Evolutionary conservation across 2,797 vertebrate genomes (phyloP).

Genomic region (Poeciliopsis gracilis): DNA sequence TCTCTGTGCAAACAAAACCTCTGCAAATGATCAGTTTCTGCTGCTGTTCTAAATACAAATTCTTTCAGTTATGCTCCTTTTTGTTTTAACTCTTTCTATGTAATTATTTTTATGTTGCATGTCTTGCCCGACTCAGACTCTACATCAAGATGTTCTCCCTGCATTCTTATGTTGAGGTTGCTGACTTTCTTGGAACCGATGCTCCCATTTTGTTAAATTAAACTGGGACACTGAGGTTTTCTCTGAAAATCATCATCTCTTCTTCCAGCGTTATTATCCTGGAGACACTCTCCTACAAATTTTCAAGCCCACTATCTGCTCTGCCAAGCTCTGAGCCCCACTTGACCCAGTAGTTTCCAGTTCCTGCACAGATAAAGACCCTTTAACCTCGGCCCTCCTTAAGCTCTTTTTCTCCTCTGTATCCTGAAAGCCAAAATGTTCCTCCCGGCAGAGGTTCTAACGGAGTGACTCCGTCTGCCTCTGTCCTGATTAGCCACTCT

Average conservation of each 20-base stretch:
- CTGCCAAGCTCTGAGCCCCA: constrained; percentile 49
- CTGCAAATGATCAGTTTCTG: constrained; percentile 27
- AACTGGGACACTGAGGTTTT: constrained; percentile 42
- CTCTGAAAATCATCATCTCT: constrained; percentile 23
- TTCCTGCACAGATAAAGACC: constrained; percentile 60
- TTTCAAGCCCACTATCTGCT: constrained; percentile 53
- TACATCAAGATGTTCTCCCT: constrained; percentile 40
- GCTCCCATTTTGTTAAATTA: constrained; percentile 29
- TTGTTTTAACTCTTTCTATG: constrained; percentile 18
- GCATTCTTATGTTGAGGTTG: constrained; percentile 37
- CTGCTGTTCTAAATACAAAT: constrained; percentile 27
- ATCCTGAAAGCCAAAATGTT: constrained; percentile 52
- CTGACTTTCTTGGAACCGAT: constrained; percentile 35
- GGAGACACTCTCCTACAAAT: constrained; percentile 27
- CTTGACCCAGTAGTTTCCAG: constrained; percentile 54
- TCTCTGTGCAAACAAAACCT: constrained; percentile 41
- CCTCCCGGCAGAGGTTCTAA: constrained; percentile 36
- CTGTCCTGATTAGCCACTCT: constrained; percentile 16
- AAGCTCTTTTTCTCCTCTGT: constrained; percentile 61
- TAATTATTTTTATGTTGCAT: constrained; percentile 39
- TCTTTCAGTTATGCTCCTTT: constrained; percentile 18
- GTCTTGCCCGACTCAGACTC: constrained; percentile 33
- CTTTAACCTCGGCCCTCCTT: constrained; percentile 37
- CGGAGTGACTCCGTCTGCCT: constrained; percentile 38
- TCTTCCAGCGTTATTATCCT: constrained; percentile 25